Evolutionary conservation across 2,888 invertebrate species (phyloP), one percentile per base, ranked within the genome.

Genomic region (Serrognathus titanus): DNA sequence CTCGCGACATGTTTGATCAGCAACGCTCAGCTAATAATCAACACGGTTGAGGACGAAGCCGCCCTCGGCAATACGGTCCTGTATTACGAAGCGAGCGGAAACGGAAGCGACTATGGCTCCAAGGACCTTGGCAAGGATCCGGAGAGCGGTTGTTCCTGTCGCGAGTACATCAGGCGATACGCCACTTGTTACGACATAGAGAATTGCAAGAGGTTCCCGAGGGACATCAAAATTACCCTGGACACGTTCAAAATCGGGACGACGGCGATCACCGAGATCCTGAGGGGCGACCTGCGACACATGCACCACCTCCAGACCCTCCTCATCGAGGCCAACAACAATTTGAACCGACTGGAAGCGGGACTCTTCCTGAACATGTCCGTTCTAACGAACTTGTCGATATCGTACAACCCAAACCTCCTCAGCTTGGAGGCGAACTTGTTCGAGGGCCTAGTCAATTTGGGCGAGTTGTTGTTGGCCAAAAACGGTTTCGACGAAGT

Each of bases 161-260:
- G 82, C 20, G 78, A 80, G 41, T 76, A 73, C 24, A 69, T 73
- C 12, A 64, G 67, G 0, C 71, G 66, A 13, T 73, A 77, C 10
- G 73, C 80, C 1, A 79, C 82, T 0, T 84, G 84, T 66, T 84
- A 81, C 55, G 83, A 83, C 5, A 79, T 80, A 53, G 80, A 79
- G 39, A 76, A 74, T 20, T 85, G 84, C 67, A 73, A 61, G 57
- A 71, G 61, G 12, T 81, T 84, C 66, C 84, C 84, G 0, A 76
- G 76, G 74, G 76, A 79, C 74, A 63, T 83, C 1, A 75, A 67
- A 55, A 66, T 78, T 3, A 66, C 66, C 50, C 77, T 79, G 16
- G 75, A 78, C 41, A 63, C 72, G 1, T 70, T 85, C 3, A 75
- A 78, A 64, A 75, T 85, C 5, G 77, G 81, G 53, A 81, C 80